Evolutionary conservation across 92 coral and sea anemone species (phyloP), one percentile per base, ranked within the genome.

Genomic region (Paragorgia papillata): DNA sequence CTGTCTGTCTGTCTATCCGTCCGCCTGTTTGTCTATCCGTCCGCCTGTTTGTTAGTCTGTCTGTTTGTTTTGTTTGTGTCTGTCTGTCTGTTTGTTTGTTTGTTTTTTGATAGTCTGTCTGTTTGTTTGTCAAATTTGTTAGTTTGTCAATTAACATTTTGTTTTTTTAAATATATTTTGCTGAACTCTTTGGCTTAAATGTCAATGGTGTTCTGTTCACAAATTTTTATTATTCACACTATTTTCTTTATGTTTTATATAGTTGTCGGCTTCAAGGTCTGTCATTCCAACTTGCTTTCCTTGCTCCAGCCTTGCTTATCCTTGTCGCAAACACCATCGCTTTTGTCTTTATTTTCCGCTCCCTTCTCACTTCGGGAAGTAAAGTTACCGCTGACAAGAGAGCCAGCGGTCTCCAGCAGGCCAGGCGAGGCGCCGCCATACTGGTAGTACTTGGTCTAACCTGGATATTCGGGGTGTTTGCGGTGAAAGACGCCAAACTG

Each of bases 401-500:
- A 24, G 75, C 78, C 9, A 68, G 69, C 17, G 59, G 78, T 13
- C 68, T 66, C 21, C 83, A 76, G 43, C 79, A 80, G 1, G 78
- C 75, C 33, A 73, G 87, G 51, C 73, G 74, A 57, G 79, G 82
- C 29, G 20, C 68, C 28, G 87, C 87, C 30, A 76, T 83, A 21
- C 75, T 83, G 64, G 83, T 83, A 24, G 78, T 83, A 20, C 73
- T 83, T 0, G 87, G 87, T 0, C 69, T 83, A 14, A 83, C 87
- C 27, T 83, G 87, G 87, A 9, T 83, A 24, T 83, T 83, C 51
- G 87, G 87, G 9, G 73, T 51, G 15, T 74, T 83, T 20, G 87
- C 87, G 0, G 54, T 83, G 37, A 57, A 69, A 3, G 80, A 79
- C 10, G 87, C 87, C 15, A 73, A 74, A 40, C 20, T 83, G 21